These are phyloP conservation scores for Heteropelma amictum DNA, from an alignment of 2,888 invertebrate genomes.

Conservation along the genomic window DNA sequence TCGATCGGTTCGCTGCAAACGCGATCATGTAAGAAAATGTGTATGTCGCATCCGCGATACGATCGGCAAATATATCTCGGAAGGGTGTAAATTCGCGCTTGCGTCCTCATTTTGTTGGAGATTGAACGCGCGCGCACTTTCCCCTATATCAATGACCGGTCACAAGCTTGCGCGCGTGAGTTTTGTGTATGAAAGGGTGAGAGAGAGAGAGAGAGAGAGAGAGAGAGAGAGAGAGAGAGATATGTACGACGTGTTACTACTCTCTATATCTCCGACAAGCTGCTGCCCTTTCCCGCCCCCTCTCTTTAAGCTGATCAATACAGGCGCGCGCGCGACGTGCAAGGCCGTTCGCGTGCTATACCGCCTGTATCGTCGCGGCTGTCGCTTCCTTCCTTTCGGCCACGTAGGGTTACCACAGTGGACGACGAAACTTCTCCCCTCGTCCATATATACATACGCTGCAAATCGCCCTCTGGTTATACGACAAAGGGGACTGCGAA, in stretches of 20 bases:
- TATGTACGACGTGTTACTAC: neutral
- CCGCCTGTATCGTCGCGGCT: constrained; percentile 15
- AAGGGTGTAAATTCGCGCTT: constrained; percentile 20
- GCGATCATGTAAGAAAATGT: too few relatives aligned
- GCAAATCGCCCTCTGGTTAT: too few relatives aligned
- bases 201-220: constrained; percentile 10
- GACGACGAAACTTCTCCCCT: neutral
- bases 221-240: constrained; percentile 15
- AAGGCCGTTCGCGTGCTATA: constrained; percentile 74
- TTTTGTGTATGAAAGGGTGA: constrained; percentile 16
- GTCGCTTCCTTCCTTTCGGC: constrained; percentile 41
- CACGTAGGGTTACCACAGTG: constrained; percentile 28
- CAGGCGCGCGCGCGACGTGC: constrained; percentile 67
- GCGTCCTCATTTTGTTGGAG: constrained; percentile 5
- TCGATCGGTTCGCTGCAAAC: too few relatives aligned
- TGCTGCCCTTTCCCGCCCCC: neutral
- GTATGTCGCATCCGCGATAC: too few relatives aligned
- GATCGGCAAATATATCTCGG: too few relatives aligned
- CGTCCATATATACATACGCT: too few relatives aligned
- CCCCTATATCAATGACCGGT: constrained; percentile 76
- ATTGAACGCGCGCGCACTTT: constrained; percentile 39
- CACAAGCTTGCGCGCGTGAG: constrained; percentile 35
- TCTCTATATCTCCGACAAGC: constrained; percentile 22
- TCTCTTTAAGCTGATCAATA: constrained; percentile 37
- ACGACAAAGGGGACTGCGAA: too few relatives aligned